Percentiles rank a stretch among this genome's conserved stretches.
These are phyloP conservation scores for Pteropus alecto DNA, from an alignment of 2,113 vertebrate genomes.

Conservation along the genomic window DNA sequence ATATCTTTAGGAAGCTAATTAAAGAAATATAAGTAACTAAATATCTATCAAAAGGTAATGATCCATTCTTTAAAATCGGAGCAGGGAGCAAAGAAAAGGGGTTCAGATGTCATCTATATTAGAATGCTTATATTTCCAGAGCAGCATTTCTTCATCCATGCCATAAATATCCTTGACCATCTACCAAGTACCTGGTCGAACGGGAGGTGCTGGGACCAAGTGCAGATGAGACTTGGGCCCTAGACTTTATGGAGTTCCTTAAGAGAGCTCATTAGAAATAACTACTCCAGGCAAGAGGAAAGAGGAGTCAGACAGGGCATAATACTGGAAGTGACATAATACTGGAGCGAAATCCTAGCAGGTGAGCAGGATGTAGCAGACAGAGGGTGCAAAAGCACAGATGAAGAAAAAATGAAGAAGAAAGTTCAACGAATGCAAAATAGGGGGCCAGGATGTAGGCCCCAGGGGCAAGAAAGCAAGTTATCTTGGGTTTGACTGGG, in stretches of 20 bases:
- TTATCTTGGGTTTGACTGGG: background rate
- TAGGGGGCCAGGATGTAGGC: background rate
- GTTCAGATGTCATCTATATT: background rate
- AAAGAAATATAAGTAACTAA: background rate
- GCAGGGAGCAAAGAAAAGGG: background rate
- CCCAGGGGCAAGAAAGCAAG: background rate
- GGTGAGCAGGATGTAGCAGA: background rate
- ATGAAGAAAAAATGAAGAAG: background rate
- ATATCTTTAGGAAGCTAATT: background rate
- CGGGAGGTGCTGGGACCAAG: background rate
- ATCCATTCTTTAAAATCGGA: background rate
- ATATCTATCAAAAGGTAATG: background rate
- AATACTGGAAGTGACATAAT: background rate
- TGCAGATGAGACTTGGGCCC: background rate
- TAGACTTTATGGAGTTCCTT: no score
- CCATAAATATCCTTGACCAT: background rate
- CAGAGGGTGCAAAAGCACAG: background rate
- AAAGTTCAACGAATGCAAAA: background rate
- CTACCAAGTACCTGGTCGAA: background rate
- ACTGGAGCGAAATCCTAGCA: background rate
- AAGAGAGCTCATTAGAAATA: background rate
- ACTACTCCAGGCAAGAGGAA: background rate
- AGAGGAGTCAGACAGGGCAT: background rate
- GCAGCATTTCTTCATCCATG: background rate
- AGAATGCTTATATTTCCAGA: background rate